A percentile compares a stretch with the other conserved stretches of the same genome.
Conservation (phyloP, 1,140 invertebrate genomes). For the Rhynchophorus ferrugineus region DNA sequence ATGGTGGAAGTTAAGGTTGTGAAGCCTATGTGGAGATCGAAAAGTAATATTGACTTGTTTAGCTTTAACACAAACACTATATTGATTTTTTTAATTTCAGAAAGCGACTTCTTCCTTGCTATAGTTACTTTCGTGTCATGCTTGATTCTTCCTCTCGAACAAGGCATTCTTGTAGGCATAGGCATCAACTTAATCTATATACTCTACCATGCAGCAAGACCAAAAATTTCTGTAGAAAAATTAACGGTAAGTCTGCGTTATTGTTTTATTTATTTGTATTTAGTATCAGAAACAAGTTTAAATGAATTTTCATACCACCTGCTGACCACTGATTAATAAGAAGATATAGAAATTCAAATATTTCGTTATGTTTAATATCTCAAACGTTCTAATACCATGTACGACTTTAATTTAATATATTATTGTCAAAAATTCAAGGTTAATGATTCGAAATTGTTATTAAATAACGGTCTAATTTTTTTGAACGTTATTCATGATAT, state of each 20-base stretch:
- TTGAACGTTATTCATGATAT: no score
- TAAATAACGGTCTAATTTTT: no score
- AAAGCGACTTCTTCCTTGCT: conserved; percentile 77
- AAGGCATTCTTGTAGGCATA: conserved; percentile 83
- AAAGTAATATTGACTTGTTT: conserved; percentile 56
- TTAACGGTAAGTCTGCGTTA: conserved; percentile 56
- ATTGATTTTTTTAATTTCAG: conserved; percentile 45
- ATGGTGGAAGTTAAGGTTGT: conserved; percentile 76
- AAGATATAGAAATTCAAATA: no score
- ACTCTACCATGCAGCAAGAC: conserved; percentile 80
- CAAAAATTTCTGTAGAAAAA: conserved; percentile 71
- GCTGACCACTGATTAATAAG: no score
- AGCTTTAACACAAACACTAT: conserved; percentile 10
- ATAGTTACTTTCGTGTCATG: conserved; percentile 79
- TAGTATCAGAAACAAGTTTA: no score
- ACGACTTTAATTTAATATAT: no score
- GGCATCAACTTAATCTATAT: conserved; percentile 85
- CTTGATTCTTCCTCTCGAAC: conserved; percentile 72
- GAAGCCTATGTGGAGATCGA: conserved; percentile 68
- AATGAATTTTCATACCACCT: no score
- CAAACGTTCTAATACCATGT: no score
- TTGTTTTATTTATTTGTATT: no score
- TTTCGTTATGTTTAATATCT: no score
- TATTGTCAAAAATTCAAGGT: no score
- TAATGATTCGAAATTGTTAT: no score